Base-by-base conservation (phyloP, 2,888 invertebrate genomes). In the Lasius fuliginosus region DNA sequence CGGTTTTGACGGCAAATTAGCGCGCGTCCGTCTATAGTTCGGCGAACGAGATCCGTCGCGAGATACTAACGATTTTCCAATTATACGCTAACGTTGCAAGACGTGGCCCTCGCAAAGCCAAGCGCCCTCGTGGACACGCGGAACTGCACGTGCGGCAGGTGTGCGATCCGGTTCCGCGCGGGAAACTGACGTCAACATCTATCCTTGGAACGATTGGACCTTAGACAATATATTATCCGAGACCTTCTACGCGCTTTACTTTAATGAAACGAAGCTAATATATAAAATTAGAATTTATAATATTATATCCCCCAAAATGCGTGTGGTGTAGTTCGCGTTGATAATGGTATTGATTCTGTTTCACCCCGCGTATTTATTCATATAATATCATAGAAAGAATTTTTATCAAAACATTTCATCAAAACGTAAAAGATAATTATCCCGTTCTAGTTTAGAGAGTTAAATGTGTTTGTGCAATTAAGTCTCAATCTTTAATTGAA, bases 31-130 rank as follows among this genome's bases (percentile, higher is more conserved):
- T n/a, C 64, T 85, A 53, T 85, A 83, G 77, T 87, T 64, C 79
- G 84, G 87, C 82, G 81, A 87, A 86, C 83, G 64, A 58, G 68
- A 79, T 30, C 53, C 58, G 92, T 88, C 86, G 88, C 90, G 94
- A 53, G 53, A 94, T 94, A 94, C 90, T 91, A 94, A 95, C 94
- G 94, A 95, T 94, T 94, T 94, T 94, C 92, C 94, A 94, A 94
- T 94, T 94, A 94, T 89, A 92, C 91, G 92, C 53, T 92, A 92
- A 89, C 91, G 86, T 89, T 90, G 40, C 75, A 42, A 69, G 60
- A 42, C 68, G 46, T 42, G 18, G 49, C 18, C 18, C 49, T 49
- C 18, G 49, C 73, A 30, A 58, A 6, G 33, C 42, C 74, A 27
- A 27, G 30, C 65, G 62, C 53, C 30, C 9, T 9, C 71, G 53